phyloP scores from a whole-genome alignment of 1,140 invertebrate species.

The Leptopilina boulardi region DNA sequence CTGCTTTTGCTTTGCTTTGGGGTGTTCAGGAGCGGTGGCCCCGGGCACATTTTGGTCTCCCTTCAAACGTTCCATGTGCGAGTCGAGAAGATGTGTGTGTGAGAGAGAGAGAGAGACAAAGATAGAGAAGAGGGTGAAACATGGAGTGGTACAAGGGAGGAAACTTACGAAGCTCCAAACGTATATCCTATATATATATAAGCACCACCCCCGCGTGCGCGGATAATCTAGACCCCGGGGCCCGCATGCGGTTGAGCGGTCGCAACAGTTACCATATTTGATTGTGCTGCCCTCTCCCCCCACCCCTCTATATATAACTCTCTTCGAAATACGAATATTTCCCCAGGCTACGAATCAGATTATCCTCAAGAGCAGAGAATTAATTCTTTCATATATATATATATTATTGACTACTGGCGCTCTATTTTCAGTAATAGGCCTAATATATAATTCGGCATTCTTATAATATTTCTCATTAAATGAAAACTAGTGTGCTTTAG shows the following conservation, averaged over 20 bases:
- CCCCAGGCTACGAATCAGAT: constrained; percentile 15
- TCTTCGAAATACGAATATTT: constrained; percentile 62
- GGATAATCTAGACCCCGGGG: constrained; percentile 73
- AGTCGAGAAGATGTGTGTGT: not conserved
- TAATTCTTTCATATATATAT: constrained; percentile 17
- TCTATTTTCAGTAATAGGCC: no score
- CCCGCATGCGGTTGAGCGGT: constrained; percentile 72
- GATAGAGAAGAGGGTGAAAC: constrained; percentile 32
- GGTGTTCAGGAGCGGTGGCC: constrained; percentile 42
- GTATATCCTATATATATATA: constrained; percentile 72
- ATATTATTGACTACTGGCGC: no score
- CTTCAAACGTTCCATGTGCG: not conserved
- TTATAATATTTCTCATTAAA: no score
- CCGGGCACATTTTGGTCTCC: constrained; percentile 54
- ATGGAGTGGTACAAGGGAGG: constrained; percentile 19
- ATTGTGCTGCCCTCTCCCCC: no score
- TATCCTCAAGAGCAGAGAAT: not conserved
- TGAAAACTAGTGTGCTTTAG: no score
- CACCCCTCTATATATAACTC: constrained; percentile 51
- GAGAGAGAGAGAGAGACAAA: constrained; percentile 40
- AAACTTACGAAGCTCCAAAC: constrained; percentile 58
- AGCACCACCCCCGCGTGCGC: constrained; percentile 57
- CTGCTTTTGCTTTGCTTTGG: constrained; percentile 70
- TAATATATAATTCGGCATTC: no score
- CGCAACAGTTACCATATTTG: constrained; percentile 75